These are phyloP conservation scores for Sebastes trivittatus DNA, from an alignment of 2,797 vertebrate species.

Conservation along the genomic window DNA sequence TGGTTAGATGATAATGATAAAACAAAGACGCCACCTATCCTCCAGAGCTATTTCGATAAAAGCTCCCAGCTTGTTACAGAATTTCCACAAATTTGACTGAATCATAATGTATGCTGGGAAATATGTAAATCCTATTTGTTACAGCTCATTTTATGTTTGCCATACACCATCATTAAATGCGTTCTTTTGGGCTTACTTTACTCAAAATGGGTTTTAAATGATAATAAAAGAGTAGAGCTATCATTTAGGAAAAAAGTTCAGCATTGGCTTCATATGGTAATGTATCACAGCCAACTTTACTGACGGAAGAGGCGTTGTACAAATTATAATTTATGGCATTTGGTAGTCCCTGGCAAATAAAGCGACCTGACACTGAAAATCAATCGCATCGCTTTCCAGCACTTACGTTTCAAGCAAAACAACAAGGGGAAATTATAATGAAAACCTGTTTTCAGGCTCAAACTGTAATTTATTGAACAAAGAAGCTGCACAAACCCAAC, in stretches of 20 bases:
- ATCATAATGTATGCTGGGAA: not conserved
- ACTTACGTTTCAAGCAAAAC: not conserved
- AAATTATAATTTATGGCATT: not conserved
- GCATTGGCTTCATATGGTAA: not conserved
- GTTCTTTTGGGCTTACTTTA: not conserved
- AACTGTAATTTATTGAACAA: not conserved
- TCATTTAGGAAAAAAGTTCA: not conserved
- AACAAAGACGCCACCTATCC: not conserved
- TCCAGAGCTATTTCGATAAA: not conserved
- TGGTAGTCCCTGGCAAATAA: not conserved
- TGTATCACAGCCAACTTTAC: not conserved
- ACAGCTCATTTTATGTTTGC: conserved; percentile 17
- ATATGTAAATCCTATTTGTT: conserved; percentile 25
- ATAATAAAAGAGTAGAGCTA: conserved; percentile 1
- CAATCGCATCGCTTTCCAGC: not conserved
- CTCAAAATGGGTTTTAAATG: conserved; percentile 10
- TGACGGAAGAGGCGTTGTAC: not conserved
- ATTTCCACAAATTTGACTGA: conserved; percentile 3
- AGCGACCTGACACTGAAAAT: conserved; percentile 3
- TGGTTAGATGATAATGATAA: conserved; percentile 3
- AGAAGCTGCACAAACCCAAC: not conserved
- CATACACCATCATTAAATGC: not conserved
- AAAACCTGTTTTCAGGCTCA: not conserved
- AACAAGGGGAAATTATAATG: not conserved
- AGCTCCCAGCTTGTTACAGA: not conserved